A percentile compares a stretch with the other conserved stretches of the same genome.
Conservation (phyloP, 1,140 invertebrate genomes). For the Teleogryllus occipitalis region DNA sequence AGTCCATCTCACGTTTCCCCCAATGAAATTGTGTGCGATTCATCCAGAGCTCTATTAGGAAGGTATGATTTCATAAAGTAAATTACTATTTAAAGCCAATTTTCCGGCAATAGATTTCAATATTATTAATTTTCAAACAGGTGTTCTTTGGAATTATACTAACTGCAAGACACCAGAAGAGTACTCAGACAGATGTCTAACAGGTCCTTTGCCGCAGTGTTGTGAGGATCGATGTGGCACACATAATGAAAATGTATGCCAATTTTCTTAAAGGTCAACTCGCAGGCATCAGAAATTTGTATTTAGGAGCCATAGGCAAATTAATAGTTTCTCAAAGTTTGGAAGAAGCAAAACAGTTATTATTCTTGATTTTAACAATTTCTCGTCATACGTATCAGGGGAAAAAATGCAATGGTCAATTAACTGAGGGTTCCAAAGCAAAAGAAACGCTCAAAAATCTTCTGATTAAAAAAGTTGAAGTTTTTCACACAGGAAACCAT, state of each 20-base stretch:
- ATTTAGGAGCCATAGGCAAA: not conserved
- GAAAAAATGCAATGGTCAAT: not conserved
- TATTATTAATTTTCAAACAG: not conserved
- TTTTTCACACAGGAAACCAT: too few species aligned
- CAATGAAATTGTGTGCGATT: not conserved
- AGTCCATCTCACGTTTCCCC: not conserved
- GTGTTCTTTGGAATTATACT: not conserved
- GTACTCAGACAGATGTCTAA: not conserved
- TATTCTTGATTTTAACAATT: not conserved
- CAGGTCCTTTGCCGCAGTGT: not conserved
- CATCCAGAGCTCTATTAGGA: not conserved
- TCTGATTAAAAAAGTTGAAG: not conserved
- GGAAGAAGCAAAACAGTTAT: not conserved
- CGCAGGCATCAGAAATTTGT: not conserved
- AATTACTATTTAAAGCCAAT: not conserved
- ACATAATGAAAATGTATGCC: not conserved
- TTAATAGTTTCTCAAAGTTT: not conserved
- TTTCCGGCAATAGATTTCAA: not conserved
- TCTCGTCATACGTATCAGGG: not conserved
- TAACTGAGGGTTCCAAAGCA: not conserved
- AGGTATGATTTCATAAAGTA: not conserved
- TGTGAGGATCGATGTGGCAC: constrained; percentile 24
- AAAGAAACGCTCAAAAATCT: not conserved
- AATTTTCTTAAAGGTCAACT: not conserved
- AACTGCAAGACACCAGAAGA: not conserved